Conservation (phyloP, 2,888 invertebrate genomes). For the Apamea epomidion region DNA sequence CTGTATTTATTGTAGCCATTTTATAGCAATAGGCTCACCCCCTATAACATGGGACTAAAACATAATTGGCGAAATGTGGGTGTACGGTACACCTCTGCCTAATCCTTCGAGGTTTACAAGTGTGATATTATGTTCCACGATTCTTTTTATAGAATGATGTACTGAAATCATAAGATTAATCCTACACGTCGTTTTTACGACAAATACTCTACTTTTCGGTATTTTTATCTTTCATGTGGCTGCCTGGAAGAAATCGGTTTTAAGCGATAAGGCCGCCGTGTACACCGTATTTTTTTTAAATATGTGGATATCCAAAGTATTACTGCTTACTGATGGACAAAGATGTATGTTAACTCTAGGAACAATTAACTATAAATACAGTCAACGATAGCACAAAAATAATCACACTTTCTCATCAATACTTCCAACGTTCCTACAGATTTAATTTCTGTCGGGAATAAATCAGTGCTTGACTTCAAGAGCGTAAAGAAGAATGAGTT, state of each 20-base stretch:
- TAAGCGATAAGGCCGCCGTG: no score
- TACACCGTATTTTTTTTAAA: no score
- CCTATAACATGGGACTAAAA: no score
- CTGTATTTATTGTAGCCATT: not conserved
- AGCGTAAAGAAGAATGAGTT: not conserved
- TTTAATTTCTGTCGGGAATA: slow-evolving; percentile 14
- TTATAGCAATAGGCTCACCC: no score
- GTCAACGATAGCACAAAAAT: not conserved
- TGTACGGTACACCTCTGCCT: not conserved
- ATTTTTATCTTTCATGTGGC: no score
- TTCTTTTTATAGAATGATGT: no score
- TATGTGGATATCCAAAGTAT: no score
- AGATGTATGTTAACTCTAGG: not conserved
- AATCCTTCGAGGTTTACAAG: not conserved
- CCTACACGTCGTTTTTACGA: no score
- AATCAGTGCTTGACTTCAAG: not conserved
- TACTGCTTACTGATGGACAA: not conserved
- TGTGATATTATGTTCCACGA: no score
- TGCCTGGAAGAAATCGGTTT: no score
- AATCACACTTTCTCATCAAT: not conserved
- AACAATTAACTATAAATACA: not conserved
- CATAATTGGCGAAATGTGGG: no score
- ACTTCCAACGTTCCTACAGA: not conserved
- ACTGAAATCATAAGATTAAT: not conserved
- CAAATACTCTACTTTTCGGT: no score